A percentile compares a stretch with the other conserved stretches of the same genome.
phyloP scores from a whole-genome alignment of 2,113 vertebrate species.

The Prinia subflava region DNA sequence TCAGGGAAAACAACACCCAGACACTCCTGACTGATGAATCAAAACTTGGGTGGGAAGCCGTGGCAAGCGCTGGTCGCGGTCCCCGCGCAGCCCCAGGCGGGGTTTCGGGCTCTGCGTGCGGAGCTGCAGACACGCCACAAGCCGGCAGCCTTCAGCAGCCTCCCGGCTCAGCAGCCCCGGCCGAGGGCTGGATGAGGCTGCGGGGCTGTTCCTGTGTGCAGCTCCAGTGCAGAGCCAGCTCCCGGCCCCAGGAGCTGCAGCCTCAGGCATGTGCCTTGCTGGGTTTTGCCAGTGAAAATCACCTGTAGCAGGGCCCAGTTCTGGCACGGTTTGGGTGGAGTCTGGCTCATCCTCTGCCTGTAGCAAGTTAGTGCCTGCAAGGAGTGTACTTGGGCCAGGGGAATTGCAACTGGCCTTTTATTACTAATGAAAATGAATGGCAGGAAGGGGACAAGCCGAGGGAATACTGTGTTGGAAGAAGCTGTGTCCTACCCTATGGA shows the following conservation, averaged over 20 bases:
- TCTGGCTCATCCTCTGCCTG: not conserved
- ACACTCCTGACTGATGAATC: fast-evolving
- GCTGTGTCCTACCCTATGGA: not conserved
- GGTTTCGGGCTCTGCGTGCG: fast-evolving
- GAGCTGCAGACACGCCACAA: not conserved
- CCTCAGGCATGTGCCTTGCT: fast-evolving
- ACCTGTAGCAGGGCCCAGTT: not conserved
- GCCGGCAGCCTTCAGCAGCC: constrained; percentile 46
- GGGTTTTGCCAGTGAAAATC: not conserved
- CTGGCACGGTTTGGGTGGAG: not conserved
- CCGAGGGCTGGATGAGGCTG: not conserved
- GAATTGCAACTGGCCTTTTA: not conserved
- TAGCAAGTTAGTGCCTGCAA: not conserved
- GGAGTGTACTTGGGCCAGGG: not conserved
- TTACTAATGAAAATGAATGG: not conserved
- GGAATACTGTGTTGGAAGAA: not conserved
- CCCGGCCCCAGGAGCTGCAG: not conserved
- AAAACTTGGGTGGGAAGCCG: not conserved
- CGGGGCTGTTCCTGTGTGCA: not conserved
- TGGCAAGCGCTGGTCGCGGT: not conserved
- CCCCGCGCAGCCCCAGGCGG: not conserved
- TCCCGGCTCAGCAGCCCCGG: fast-evolving
- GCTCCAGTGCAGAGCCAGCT: not conserved
- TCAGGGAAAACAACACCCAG: not conserved
- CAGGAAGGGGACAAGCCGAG: not conserved